These are phyloP conservation scores for Onychomys leucogaster DNA, from an alignment of 2,797 vertebrate genomes.

Conservation along the genomic window DNA sequence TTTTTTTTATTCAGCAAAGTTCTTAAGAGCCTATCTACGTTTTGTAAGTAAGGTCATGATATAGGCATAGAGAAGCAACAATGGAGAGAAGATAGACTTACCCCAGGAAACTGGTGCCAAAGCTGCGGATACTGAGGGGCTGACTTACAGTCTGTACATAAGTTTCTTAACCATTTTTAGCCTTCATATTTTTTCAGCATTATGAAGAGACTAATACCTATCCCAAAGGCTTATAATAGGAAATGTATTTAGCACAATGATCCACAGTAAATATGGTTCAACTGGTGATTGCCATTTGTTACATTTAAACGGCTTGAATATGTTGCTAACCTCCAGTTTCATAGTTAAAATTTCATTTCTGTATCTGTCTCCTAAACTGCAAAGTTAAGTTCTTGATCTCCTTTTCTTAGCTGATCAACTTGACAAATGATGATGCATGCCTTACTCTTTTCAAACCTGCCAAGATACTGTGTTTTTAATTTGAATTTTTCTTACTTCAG, in stretches of 20 bases:
- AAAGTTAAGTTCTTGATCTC: not conserved
- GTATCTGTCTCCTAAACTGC: not conserved
- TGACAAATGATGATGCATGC: not conserved
- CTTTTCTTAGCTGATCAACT: not conserved
- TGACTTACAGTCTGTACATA: not conserved
- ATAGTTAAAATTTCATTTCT: not conserved
- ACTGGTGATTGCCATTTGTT: not conserved
- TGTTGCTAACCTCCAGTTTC: not conserved
- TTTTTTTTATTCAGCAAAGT: not conserved
- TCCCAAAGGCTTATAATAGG: not conserved
- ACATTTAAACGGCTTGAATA: not conserved
- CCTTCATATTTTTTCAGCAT: not conserved
- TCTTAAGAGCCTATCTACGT: not conserved
- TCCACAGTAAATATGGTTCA: not conserved
- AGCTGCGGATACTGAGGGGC: not conserved
- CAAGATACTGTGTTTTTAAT: not conserved
- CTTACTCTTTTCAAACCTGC: not conserved
- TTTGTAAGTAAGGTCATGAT: not conserved
- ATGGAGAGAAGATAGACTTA: not conserved
- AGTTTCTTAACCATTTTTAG: not conserved
- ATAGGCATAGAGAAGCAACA: not conserved
- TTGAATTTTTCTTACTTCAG: not conserved
- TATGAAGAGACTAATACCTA: not conserved
- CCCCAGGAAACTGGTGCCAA: not conserved
- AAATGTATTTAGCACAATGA: not conserved